These are phyloP conservation scores for Enteromius viviparus DNA, from an alignment of 2,797 vertebrate species.

Conservation along the genomic window DNA sequence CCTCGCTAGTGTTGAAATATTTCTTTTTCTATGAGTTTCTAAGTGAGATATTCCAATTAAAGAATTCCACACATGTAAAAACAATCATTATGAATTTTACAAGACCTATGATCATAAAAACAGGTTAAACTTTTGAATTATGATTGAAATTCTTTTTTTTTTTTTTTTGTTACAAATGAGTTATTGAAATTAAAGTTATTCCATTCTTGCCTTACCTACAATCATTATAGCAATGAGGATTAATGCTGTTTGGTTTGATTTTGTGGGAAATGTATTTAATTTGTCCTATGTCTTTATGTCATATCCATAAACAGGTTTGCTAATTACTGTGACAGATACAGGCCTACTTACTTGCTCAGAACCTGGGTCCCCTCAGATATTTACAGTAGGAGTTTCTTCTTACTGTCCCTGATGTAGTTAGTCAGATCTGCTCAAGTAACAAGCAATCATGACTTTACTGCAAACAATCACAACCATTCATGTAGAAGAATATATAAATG, in stretches of 20 bases:
- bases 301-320: not conserved
- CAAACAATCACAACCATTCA: not conserved
- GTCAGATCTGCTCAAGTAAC: not conserved
- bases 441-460: not conserved
- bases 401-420: not conserved
- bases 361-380: not conserved
- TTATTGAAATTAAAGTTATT: not conserved
- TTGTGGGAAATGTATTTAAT: not conserved
- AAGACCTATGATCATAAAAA: constrained; percentile 4
- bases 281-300: not conserved
- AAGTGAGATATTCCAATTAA: constrained; percentile 26
- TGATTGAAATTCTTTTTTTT: not conserved
- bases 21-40: not conserved
- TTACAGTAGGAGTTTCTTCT: not conserved
- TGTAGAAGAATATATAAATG: not conserved
- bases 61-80: constrained; percentile 17
- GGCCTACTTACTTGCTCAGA: not conserved
- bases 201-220: not conserved
- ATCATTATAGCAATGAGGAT: not conserved
- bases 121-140: not conserved
- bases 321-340: not conserved
- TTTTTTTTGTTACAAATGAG: not conserved
- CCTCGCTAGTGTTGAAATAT: constrained; percentile 11
- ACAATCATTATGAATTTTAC: not conserved
- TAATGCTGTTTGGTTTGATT: not conserved